Percentiles rank a stretch among this genome's conserved stretches.
Evolutionary conservation across 2,888 invertebrate species (phyloP).

Genomic region (Caenorhabditis sp.): DNA sequence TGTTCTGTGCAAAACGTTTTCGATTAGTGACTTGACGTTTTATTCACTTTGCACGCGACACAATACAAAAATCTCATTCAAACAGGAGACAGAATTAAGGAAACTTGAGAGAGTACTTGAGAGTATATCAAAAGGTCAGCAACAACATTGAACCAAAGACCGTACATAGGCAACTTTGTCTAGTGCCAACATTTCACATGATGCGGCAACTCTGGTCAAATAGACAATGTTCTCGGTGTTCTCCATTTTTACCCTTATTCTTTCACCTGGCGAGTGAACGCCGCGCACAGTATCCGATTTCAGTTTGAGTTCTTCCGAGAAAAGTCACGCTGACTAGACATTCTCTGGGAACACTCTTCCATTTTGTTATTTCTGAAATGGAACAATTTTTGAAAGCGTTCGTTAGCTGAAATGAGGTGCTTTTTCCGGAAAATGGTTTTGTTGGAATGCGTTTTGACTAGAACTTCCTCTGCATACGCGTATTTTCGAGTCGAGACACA

Average conservation of each 20-base stretch:
- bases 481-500: no score
- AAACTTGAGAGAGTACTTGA: constrained; percentile 40
- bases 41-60: no score
- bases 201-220: constrained; percentile 19
- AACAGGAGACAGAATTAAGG: constrained; percentile 7
- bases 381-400: no score
- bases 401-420: no score
- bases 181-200: constrained; percentile 8
- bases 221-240: constrained; percentile 7
- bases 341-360: no score
- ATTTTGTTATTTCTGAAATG: no score
- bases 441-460: no score
- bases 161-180: constrained; percentile 20
- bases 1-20: no score
- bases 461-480: no score
- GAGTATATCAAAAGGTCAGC: constrained; percentile 47
- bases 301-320: background rate
- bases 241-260: constrained; percentile 10
- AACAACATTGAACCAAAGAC: constrained; percentile 35
- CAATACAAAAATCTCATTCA: constrained; percentile 14
- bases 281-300: constrained; percentile 29
- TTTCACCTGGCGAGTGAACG: constrained; percentile 7
- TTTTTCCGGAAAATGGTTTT: no score
- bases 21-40: no score
- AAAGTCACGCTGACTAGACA: no score